phyloP scores from a whole-genome alignment of 2,888 invertebrate species.

The Eilema griseolum region DNA sequence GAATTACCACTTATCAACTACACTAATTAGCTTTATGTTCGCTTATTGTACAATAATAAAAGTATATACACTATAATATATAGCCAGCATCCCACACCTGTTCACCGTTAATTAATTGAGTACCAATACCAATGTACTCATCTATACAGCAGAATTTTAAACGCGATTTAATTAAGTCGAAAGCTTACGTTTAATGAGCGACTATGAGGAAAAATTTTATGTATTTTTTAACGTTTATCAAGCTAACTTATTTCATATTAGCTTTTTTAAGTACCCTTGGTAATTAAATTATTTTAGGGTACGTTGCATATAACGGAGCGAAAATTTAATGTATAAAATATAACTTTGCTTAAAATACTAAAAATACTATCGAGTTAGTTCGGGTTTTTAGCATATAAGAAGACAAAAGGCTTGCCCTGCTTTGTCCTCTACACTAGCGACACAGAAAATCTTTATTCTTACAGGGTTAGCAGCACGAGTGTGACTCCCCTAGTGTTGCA shows the following conservation, averaged over 20 bases:
- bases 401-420: no score
- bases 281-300: slow-evolving; percentile 28
- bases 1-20: no score
- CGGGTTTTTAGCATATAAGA: no score
- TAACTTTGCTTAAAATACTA: no score
- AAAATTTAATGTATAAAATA: not conserved
- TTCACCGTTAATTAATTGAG: slow-evolving; percentile 8
- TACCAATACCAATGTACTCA: not conserved
- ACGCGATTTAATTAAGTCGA: slow-evolving; percentile 45
- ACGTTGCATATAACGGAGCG: not conserved
- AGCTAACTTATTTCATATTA: slow-evolving; percentile 29
- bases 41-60: no score
- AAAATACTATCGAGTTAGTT: no score
- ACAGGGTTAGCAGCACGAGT: no score
- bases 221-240: slow-evolving; percentile 44
- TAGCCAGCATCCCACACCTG: not conserved
- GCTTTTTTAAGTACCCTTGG: slow-evolving; percentile 24
- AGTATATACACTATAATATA: not conserved
- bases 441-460: no score
- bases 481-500: no score
- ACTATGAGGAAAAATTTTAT: slow-evolving; percentile 26
- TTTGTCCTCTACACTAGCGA: no score
- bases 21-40: no score
- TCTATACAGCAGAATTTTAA: slow-evolving; percentile 25
- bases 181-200: slow-evolving; percentile 34